These are phyloP conservation scores for Schrankia costaestrigalis DNA, from an alignment of 2,888 invertebrate species.

Conservation along the genomic window DNA sequence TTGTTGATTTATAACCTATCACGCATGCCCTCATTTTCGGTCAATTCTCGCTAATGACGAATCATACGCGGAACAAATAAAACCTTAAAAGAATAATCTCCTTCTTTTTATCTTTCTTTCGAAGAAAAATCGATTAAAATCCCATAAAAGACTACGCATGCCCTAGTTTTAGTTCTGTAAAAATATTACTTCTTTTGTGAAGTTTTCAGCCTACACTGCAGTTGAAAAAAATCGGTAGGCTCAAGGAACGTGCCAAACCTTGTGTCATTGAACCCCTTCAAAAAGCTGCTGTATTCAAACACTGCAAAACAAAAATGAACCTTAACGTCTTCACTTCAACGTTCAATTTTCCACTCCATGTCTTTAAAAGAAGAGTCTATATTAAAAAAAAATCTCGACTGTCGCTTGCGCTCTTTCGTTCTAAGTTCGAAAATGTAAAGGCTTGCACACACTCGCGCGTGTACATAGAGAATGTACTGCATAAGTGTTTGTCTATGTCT, in stretches of 20 bases:
- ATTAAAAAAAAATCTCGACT: constrained; percentile 56
- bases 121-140: constrained; percentile 56
- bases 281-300: constrained; percentile 53
- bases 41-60: constrained; percentile 47
- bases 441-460: constrained; percentile 55
- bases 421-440: constrained; percentile 64
- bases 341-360: constrained; percentile 45
- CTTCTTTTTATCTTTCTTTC: constrained; percentile 43
- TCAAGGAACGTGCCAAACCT: constrained; percentile 67
- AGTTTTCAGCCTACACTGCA: constrained; percentile 42
- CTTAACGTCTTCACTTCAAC: constrained; percentile 32
- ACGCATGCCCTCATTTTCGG: constrained; percentile 56
- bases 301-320: constrained; percentile 42
- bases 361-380: constrained; percentile 47
- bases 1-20: constrained; percentile 44
- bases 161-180: constrained; percentile 64
- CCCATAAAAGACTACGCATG: constrained; percentile 52
- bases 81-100: constrained; percentile 13
- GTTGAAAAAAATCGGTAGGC: constrained; percentile 66
- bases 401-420: constrained; percentile 65
- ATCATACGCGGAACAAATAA: constrained; percentile 30
- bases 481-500: constrained; percentile 42
- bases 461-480: constrained; percentile 41
- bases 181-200: constrained; percentile 64
- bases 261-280: constrained; percentile 72